Conservation (phyloP, 35 echinoderm and acorn worm genomes). For the Stichopus chloronotus region DNA sequence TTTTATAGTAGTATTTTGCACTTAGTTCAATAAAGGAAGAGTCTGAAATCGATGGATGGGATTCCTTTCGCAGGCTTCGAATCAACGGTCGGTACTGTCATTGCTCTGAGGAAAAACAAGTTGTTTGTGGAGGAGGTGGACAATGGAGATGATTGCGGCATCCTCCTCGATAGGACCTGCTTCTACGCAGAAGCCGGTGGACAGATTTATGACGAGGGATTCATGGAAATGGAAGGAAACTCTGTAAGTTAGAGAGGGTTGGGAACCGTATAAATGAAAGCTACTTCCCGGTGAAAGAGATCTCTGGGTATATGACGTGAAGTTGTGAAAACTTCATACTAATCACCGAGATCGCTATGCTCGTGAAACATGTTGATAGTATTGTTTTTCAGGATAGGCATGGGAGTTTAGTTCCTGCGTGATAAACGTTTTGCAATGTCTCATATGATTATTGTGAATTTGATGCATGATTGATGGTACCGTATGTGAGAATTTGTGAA, state of each 20-base stretch:
- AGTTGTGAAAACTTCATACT: too few relatives aligned
- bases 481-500: too few relatives aligned
- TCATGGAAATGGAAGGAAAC: slow-evolving; percentile 95
- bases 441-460: too few relatives aligned
- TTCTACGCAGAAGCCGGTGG: slow-evolving; percentile 97
- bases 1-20: too few relatives aligned
- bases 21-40: not conserved
- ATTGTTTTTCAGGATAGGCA: not conserved
- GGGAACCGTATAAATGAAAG: too few relatives aligned
- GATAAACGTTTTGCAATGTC: too few relatives aligned
- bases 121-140: slow-evolving; percentile 91
- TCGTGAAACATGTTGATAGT: too few relatives aligned
- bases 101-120: slow-evolving; percentile 90
- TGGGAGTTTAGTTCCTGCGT: too few relatives aligned
- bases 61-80: slow-evolving; percentile 66
- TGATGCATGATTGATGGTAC: too few relatives aligned
- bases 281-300: too few relatives aligned
- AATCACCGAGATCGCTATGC: too few relatives aligned
- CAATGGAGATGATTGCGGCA: slow-evolving; percentile 90
- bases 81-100: slow-evolving; percentile 80
- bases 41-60: not conserved
- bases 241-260: slow-evolving; percentile 53
- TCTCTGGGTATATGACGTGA: too few relatives aligned
- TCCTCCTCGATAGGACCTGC: slow-evolving; percentile 83
- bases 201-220: slow-evolving; percentile 91